Conservation (phyloP, 2,113 vertebrate genomes). For the Elachura formosa region DNA sequence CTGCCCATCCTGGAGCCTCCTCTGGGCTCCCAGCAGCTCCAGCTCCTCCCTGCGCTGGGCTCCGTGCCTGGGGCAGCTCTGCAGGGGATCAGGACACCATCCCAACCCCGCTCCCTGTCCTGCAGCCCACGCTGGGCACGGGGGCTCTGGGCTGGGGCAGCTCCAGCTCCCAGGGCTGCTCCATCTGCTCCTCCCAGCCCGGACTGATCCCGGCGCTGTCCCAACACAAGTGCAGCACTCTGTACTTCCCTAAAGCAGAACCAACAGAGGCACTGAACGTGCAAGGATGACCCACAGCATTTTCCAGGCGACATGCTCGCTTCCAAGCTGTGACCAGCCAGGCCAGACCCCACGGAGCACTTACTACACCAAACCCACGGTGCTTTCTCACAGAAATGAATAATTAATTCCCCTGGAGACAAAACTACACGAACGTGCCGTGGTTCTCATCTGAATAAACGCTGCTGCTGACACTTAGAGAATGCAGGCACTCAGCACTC, state of each 20-base stretch:
- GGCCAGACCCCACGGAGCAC: not conserved
- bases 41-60: not conserved
- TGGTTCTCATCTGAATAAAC: not conserved
- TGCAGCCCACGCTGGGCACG: fast-evolving
- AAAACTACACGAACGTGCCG: not conserved
- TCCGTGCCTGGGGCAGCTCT: not conserved
- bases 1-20: too few relatives aligned
- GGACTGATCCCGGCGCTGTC: fast-evolving
- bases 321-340: not conserved
- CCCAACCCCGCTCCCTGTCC: not conserved
- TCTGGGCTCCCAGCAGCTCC: too few relatives aligned
- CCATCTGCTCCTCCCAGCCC: not conserved
- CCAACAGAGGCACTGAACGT: not conserved
- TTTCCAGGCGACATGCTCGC: not conserved
- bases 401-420: not conserved
- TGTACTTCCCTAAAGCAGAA: not conserved
- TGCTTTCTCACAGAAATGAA: not conserved
- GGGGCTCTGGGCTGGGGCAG: not conserved
- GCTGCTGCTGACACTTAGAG: not conserved
- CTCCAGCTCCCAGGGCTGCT: not conserved
- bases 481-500: not conserved
- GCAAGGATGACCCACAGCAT: not conserved
- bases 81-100: not conserved
- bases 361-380: not conserved
- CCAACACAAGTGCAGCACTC: not conserved